Base-by-base conservation (phyloP, 2,888 invertebrate genomes). In the Nephrotoma flavescens region DNA sequence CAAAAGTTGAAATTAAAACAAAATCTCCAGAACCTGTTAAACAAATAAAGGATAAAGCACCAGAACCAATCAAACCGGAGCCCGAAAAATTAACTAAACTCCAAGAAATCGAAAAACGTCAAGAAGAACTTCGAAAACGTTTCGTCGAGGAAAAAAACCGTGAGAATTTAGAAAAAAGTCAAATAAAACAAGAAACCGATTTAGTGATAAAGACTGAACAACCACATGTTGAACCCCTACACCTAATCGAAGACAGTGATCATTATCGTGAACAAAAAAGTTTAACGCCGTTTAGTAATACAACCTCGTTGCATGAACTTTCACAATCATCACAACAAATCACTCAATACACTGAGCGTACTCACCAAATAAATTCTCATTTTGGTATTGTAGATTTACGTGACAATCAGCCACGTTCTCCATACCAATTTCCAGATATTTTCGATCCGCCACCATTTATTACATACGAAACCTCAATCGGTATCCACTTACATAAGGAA, bases 391-490 rank as follows among this genome's bases (percentile, higher is more conserved):
- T 84, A 42, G 84, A 84, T 84, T 84, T 42, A 4, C 84, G 84
- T 15, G 84, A 84, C 42, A 6, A 42, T 7, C 84, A 9, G 0
- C 84, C 84, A n/a, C 84, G 42, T 84, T 84, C 84, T 4, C 84
- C 84, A 84, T 42, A 84, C n/a, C 89, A 86, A 6, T 57, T 86
- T 15, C 42, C 91, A 87, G 91, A 91, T 89, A 91, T 92, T 87
- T 91, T 92, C 88, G 90, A 91, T 90, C 92, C 92, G 86, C 89
- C 91, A 87, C 92, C 91, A 87, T 41, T 89, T 88, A 90, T 92
- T 87, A 89, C 90, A 88, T 92, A 91, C 87, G 92, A 91, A 89
- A 91, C 91, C 57, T 90, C 91, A 87, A 89, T 92, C 88, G 92
- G 92, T 89, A 91, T 92, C 88, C 89, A 91, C 87, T 89, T 92